Percentiles rank a stretch among this genome's conserved stretches.
These are phyloP conservation scores for Pristionchus exspectatus DNA, from an alignment of 2,888 invertebrate genomes.

Conservation along the genomic window DNA sequence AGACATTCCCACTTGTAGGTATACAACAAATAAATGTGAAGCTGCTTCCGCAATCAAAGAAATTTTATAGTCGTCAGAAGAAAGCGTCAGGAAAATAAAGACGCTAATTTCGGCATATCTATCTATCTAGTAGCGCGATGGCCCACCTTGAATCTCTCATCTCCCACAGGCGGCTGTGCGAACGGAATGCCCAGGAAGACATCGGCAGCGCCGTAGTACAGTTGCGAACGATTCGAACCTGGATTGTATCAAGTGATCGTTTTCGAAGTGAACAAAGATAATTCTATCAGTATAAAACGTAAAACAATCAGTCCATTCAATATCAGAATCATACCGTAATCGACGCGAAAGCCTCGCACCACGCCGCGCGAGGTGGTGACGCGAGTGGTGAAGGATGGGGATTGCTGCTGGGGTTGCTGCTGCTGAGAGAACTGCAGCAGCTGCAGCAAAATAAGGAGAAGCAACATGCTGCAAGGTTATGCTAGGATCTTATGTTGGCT, in stretches of 20 bases:
- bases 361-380: conserved; percentile 6
- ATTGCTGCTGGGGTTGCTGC: background rate
- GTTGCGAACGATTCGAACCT: conserved; percentile 14
- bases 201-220: conserved; percentile 32
- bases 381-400: background rate
- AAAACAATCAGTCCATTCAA: no score
- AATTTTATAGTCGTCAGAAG: no score
- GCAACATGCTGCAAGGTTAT: background rate
- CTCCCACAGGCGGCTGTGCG: conserved; percentile 44
- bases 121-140: background rate
- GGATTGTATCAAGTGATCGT: background rate
- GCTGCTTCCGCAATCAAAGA: no score
- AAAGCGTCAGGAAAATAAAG: background rate
- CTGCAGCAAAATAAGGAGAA: background rate
- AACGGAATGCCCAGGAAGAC: conserved; percentile 46
- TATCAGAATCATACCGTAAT: background rate
- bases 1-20: no score
- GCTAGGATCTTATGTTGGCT: no score
- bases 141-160: conserved; percentile 2
- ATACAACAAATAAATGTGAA: no score
- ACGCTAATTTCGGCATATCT: background rate
- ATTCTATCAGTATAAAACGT: background rate
- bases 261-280: background rate
- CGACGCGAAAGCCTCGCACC: conserved; percentile 2
- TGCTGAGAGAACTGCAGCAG: background rate